Evolutionary conservation across 2,113 vertebrate species (phyloP).

Genomic region (Nesogale talazaci): DNA sequence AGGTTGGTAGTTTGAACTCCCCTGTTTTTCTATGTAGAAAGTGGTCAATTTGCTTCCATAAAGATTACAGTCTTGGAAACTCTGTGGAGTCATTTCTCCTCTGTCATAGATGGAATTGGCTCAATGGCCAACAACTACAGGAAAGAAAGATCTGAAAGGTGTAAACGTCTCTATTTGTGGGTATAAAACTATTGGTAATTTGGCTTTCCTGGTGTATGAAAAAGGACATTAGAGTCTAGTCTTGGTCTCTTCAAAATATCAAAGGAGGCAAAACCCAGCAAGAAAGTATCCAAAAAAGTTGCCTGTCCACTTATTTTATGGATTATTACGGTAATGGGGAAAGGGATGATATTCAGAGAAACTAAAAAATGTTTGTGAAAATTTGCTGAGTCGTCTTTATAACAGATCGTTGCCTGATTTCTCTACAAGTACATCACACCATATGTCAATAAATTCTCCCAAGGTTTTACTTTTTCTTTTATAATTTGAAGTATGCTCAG

Average conservation of each 20-base stretch:
- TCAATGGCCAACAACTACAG: neutral
- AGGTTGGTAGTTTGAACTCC: no score
- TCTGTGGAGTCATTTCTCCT: no score
- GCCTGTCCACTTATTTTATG: neutral
- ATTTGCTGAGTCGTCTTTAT: neutral
- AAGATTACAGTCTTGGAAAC: no score
- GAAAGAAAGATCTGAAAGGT: neutral
- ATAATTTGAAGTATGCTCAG: neutral
- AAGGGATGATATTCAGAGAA: neutral
- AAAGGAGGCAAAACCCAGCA: neutral
- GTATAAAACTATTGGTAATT: neutral
- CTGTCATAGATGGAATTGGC: neutral
- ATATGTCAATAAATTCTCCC: neutral
- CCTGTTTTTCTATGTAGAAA: no score
- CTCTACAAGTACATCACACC: neutral
- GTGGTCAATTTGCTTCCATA: no score
- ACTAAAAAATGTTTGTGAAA: neutral
- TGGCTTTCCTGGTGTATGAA: neutral
- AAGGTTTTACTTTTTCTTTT: neutral
- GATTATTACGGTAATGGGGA: neutral
- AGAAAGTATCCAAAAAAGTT: neutral
- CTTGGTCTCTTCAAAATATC: neutral
- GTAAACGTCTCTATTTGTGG: neutral
- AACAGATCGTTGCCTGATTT: neutral
- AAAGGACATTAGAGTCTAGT: neutral